phyloP scores from a whole-genome alignment of 2,797 vertebrate species.

The Acanthornis magna region DNA sequence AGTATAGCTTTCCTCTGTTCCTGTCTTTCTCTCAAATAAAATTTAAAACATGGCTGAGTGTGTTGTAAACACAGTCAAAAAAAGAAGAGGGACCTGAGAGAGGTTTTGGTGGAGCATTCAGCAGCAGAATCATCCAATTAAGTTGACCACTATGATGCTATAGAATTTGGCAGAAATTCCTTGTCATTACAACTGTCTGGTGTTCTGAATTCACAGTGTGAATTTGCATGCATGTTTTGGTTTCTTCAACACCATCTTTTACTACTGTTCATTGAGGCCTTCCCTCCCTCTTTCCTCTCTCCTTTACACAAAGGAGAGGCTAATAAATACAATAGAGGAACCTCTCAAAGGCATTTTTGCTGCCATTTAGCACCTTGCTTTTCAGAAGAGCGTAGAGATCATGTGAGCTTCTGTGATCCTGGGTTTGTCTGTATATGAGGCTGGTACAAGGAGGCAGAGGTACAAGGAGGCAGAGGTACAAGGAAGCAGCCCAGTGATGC shows the following conservation, averaged over 20 bases:
- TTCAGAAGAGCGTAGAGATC: not conserved
- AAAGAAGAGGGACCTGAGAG: not conserved
- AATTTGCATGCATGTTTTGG: not conserved
- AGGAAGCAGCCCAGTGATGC: not conserved
- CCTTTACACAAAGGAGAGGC: not conserved
- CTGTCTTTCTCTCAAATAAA: not conserved
- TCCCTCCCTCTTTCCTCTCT: not conserved
- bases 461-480: too few relatives aligned
- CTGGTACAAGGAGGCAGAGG: not conserved
- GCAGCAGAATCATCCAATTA: not conserved
- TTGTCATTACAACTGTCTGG: not conserved
- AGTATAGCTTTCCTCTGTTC: not conserved
- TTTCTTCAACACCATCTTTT: not conserved
- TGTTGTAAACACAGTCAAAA: not conserved
- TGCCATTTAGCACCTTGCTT: not conserved
- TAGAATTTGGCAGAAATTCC: not conserved
- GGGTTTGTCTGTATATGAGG: accelerated
- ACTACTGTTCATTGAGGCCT: not conserved
- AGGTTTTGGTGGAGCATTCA: not conserved
- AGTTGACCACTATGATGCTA: not conserved
- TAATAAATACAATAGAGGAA: not conserved
- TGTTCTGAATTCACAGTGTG: not conserved
- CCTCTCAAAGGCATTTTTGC: not conserved
- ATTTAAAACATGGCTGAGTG: not conserved
- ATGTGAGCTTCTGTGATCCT: not conserved